phyloP scores from a whole-genome alignment of 2,113 vertebrate genomes.

The Oryzias woworae region DNA sequence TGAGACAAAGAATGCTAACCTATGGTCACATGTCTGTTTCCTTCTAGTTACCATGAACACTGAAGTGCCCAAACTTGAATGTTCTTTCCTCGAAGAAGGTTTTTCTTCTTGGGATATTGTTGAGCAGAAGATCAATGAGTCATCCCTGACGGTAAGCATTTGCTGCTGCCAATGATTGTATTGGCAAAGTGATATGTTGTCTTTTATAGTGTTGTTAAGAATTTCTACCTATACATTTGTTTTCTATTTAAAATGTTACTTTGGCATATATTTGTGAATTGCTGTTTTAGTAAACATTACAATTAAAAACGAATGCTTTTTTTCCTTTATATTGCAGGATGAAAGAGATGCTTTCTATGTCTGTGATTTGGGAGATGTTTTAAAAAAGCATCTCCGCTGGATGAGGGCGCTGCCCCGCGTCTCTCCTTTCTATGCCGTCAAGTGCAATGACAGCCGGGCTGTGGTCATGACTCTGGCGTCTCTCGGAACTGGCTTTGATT shows the following conservation, averaged over 20 bases:
- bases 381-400: constrained; percentile 95
- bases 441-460: constrained; percentile 91
- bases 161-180: background rate
- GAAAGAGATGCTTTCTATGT: constrained; percentile 97
- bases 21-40: background rate
- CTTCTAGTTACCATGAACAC: constrained; percentile 80
- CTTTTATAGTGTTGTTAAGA: background rate
- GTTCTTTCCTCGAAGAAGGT: constrained; percentile 92
- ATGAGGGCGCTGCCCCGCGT: constrained; percentile 86
- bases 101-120: constrained; percentile 92
- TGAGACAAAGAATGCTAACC: no score
- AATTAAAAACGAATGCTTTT: background rate
- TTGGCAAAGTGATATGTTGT: background rate
- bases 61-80: constrained; percentile 78
- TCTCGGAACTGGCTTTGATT: constrained; percentile 93
- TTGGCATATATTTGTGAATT: background rate
- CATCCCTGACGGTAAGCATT: constrained; percentile 86
- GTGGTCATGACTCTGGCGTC: constrained; percentile 88
- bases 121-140: constrained; percentile 96
- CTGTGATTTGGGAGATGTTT: constrained; percentile 91
- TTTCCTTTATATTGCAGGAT: constrained; percentile 76
- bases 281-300: background rate
- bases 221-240: no score
- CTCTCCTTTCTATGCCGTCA: constrained; percentile 93
- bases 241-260: no score